These are phyloP conservation scores for Stenichneumon culpator DNA, from an alignment of 2,888 invertebrate species.

Conservation along the genomic window DNA sequence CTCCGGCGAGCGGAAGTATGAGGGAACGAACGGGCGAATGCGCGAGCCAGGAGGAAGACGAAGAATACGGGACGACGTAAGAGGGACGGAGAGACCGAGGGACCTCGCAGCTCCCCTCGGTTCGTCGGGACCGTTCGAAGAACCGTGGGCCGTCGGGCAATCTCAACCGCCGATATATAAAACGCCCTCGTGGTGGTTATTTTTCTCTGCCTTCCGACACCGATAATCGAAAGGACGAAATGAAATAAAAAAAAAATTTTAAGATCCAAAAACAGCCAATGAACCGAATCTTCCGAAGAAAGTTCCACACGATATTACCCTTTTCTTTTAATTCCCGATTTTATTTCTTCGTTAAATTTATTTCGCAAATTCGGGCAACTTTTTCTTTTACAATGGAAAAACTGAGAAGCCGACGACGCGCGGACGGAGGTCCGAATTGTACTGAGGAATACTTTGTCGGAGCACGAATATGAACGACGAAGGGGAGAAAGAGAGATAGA, in stretches of 20 bases:
- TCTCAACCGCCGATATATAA: not conserved
- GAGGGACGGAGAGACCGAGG: conserved; percentile 3
- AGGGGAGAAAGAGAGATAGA: not conserved
- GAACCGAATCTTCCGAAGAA: not conserved
- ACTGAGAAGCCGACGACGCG: not conserved
- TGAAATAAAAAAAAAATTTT: not conserved
- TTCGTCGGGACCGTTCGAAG: conserved; percentile 2
- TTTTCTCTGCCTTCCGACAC: not conserved
- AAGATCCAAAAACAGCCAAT: not conserved
- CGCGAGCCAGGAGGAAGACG: conserved; percentile 37
- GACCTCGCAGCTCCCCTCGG: not conserved
- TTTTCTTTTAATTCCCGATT: not conserved
- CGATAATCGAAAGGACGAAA: not conserved
- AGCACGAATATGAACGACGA: conserved; percentile 25
- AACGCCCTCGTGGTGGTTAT: not conserved
- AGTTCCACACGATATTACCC: not conserved
- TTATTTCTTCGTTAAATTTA: conserved; percentile 5
- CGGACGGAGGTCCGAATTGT: conserved; percentile 6
- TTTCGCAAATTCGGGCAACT: not conserved
- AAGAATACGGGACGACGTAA: not conserved
- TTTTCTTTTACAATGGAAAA: not conserved
- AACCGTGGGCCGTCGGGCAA: not conserved
- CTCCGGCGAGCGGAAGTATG: conserved; percentile 39
- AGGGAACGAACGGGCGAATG: conserved; percentile 55
- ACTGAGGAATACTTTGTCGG: conserved; percentile 7